A percentile compares a stretch with the other conserved stretches of the same genome.
These are phyloP conservation scores for Lepus oiostolus DNA, from an alignment of 2,797 vertebrate species.

Conservation along the genomic window DNA sequence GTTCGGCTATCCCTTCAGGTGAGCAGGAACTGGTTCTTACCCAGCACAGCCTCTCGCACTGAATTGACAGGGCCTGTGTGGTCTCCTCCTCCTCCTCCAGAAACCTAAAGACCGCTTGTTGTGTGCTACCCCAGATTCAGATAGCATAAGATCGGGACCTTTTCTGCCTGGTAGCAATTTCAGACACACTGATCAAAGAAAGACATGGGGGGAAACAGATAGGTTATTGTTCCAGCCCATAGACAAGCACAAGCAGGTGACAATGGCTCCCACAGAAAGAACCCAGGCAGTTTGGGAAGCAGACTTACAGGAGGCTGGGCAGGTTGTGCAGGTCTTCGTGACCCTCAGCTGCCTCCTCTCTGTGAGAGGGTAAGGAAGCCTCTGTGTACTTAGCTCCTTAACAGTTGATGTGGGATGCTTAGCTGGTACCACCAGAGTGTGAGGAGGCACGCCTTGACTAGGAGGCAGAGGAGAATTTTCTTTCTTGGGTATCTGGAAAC, in stretches of 20 bases:
- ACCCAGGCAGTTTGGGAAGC: background rate
- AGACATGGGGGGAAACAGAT: background rate
- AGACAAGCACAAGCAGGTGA: background rate
- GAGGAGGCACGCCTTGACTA: background rate
- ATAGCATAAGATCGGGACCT: background rate
- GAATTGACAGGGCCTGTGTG: background rate
- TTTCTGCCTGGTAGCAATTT: slow-evolving; percentile 28
- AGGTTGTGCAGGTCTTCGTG: background rate
- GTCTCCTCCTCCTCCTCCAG: slow-evolving; percentile 19
- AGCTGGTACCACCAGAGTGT: background rate
- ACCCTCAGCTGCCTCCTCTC: background rate
- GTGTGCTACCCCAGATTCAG: background rate
- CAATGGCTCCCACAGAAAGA: background rate
- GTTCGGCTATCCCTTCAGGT: slow-evolving; percentile 98
- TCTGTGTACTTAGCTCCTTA: background rate
- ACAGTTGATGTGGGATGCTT: background rate
- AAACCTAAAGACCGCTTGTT: background rate
- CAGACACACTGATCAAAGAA: slow-evolving; percentile 12
- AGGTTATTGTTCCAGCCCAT: background rate
- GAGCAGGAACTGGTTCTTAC: slow-evolving; percentile 22
- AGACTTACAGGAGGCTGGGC: background rate
- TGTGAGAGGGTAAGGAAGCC: slow-evolving; percentile 7
- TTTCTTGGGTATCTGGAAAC: background rate
- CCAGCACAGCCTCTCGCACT: background rate
- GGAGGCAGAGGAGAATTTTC: background rate